Conservation (phyloP, 30 jellyfish, hydroid and myxozoan genomes). For the Haliclystus octoradiatus region DNA sequence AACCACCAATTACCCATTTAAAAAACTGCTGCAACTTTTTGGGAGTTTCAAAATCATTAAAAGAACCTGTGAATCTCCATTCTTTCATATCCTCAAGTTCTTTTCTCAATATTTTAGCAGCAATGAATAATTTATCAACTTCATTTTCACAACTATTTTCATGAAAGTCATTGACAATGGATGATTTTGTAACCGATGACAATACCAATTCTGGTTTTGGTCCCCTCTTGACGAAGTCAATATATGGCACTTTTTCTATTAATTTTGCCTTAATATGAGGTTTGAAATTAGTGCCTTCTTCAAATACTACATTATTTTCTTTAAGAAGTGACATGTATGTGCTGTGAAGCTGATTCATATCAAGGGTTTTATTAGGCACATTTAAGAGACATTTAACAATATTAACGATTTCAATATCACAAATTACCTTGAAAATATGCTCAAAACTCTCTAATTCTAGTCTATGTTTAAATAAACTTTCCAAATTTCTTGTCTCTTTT, state of each 20-base stretch:
- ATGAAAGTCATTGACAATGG: not conserved
- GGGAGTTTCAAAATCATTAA: not conserved
- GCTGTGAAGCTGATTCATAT: not conserved
- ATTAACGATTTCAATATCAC: not conserved
- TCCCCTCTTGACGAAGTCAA: not conserved
- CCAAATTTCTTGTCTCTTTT: too few relatives aligned
- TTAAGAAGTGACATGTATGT: not conserved
- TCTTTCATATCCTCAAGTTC: not conserved
- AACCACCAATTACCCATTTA: not conserved
- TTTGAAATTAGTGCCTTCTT: not conserved
- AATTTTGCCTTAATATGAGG: not conserved
- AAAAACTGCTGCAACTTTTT: not conserved
- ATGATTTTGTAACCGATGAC: not conserved
- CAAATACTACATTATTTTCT: not conserved
- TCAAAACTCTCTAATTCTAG: too few relatives aligned
- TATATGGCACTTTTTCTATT: not conserved
- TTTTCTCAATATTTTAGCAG: not conserved
- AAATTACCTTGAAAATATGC: too few relatives aligned
- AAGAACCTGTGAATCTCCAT: not conserved
- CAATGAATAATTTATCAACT: not conserved
- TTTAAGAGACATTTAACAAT: not conserved
- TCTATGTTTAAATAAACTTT: too few relatives aligned
- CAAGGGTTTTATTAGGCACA: not conserved
- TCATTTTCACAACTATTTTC: not conserved
- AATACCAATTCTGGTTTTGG: not conserved